Evolutionary conservation across 1,140 invertebrate species (phyloP), one percentile per base, ranked within the genome.

Genomic region (Araneus ventricosus): DNA sequence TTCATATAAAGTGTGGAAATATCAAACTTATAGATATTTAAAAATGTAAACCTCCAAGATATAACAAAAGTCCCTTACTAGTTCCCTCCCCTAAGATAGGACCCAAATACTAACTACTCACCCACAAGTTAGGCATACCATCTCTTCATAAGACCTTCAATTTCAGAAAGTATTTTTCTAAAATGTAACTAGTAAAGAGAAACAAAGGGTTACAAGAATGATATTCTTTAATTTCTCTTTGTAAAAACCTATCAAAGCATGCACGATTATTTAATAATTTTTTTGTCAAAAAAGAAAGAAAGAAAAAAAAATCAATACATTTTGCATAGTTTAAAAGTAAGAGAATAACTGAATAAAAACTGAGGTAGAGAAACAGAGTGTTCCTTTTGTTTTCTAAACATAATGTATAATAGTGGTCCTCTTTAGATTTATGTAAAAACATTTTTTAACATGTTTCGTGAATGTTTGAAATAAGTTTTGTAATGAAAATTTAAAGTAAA

Each of bases 161-260:
- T 84, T 41, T 84, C 82, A 84, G 82, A 75, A 75, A 84, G 39
- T 84, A 84, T 52, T 84, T 84, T 84, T 84, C 82, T 84, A 84
- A 84, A 52, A 41, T 84, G 82, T 84, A 84, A 84, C 82, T 84
- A 75, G 70, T 75, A 84, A 84, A 84, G 82, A 84, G 41, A 84
- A 84, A 84, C 80, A 84, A 84, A 84, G 39, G 52, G 45, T 84
- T 84, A 84, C 8, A 57, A 52, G 41, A 84, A 84, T 84, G 45
- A 30, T 84, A 84, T 84, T 84, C 82, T 84, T 84, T 84, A 27
- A 84, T 84, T 84, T 52, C 82, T 52, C 82, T 84, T 84, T 27
- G 39, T 34, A 75, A 34, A 75, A 34, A 34, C 30, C 70, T 75
- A 75, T 82, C 39, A 82, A 6, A 82, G n/a, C 80, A 82, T 52